Percentiles rank a stretch among this genome's conserved stretches.
These are phyloP conservation scores for Tetheella fluctuosa DNA, from an alignment of 2,888 invertebrate genomes.

Conservation along the genomic window DNA sequence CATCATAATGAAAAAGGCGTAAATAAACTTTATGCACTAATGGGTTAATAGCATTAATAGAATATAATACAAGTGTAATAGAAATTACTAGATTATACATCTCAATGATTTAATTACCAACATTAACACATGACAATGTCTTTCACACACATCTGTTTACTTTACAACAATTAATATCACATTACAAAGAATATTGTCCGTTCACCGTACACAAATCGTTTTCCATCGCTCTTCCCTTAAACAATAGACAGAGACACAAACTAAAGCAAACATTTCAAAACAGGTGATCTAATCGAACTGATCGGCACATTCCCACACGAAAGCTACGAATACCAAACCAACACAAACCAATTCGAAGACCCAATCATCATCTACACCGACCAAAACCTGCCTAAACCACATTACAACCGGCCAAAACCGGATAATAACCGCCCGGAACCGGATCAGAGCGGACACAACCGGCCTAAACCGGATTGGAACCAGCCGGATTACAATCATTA, in stretches of 20 bases:
- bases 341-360: constrained; percentile 77
- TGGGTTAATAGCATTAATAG: too few species aligned
- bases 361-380: constrained; percentile 81
- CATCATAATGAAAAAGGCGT: too few species aligned
- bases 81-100: neutral
- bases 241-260: constrained; percentile 18
- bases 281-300: constrained; percentile 82
- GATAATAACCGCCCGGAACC: constrained; percentile 41
- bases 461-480: constrained; percentile 61
- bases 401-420: constrained; percentile 50
- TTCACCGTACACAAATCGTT: neutral
- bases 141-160: neutral
- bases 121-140: neutral
- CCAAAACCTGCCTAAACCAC: constrained; percentile 62
- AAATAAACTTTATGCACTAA: too few species aligned
- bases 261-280: constrained; percentile 48
- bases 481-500: constrained; percentile 57
- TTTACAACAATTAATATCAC: neutral
- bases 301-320: constrained; percentile 81
- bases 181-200: neutral
- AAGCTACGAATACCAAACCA: constrained; percentile 69
- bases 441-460: constrained; percentile 47
- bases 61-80: neutral
- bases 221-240: neutral
- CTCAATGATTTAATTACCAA: neutral